These are phyloP conservation scores for Carterocephalus palaemon DNA, from an alignment of 2,888 invertebrate species.

Conservation along the genomic window DNA sequence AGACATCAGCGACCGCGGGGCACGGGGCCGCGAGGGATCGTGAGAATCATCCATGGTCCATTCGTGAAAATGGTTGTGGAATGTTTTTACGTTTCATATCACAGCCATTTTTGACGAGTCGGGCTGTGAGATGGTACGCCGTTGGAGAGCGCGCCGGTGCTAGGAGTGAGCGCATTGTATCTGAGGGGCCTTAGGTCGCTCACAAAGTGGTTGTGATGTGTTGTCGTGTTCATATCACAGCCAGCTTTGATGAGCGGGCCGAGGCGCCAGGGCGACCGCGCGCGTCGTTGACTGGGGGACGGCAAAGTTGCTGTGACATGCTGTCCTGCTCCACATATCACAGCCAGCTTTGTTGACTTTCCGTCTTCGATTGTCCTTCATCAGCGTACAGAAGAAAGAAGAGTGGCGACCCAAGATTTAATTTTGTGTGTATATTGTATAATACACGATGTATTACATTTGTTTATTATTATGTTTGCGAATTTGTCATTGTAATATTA, in stretches of 20 bases:
- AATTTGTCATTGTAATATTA: too few relatives aligned
- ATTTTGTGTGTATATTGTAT: too few relatives aligned
- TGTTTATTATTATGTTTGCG: too few relatives aligned
- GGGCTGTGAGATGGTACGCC: conserved; percentile 78
- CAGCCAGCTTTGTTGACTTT: conserved; percentile 92
- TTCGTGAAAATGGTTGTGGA: conserved; percentile 83
- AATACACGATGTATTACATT: too few relatives aligned
- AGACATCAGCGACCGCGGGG: conserved; percentile 31
- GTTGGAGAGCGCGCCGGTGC: not conserved
- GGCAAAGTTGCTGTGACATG: conserved; percentile 91
- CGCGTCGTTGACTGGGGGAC: conserved; percentile 25
- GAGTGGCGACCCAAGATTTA: not conserved
- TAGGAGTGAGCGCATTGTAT: conserved; percentile 7
- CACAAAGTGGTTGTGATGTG: conserved; percentile 96
- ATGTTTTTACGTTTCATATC: conserved; percentile 81
- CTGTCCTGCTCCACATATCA: conserved; percentile 83
- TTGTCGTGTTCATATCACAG: conserved; percentile 88
- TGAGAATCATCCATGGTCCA: conserved; percentile 57
- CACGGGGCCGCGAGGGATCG: conserved; percentile 8
- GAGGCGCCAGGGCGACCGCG: conserved; percentile 12
- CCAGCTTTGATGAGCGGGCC: conserved; percentile 96
- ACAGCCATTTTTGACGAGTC: conserved; percentile 98
- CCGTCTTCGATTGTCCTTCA: conserved; percentile 1
- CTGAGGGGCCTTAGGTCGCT: conserved; percentile 74
- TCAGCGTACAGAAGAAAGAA: not conserved